phyloP scores from a whole-genome alignment of 2,113 vertebrate species.

The Tautogolabrus adspersus region DNA sequence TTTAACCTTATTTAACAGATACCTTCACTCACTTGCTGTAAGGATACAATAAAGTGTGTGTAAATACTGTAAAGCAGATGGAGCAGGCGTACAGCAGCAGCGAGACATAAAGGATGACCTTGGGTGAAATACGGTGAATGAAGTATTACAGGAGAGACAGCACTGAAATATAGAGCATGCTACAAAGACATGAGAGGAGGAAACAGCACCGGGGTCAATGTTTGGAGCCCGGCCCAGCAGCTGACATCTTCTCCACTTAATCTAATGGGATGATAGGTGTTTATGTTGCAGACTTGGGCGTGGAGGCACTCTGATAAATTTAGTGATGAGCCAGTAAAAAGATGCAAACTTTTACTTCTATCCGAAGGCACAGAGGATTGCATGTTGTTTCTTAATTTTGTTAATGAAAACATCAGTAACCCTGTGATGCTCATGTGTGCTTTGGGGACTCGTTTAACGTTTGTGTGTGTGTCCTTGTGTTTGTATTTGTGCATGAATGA shows the following conservation, averaged over 20 bases:
- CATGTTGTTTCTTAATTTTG: background rate
- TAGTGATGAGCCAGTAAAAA: constrained; percentile 53
- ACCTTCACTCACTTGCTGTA: constrained; percentile 1
- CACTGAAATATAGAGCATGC: constrained; percentile 28
- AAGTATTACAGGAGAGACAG: constrained; percentile 35
- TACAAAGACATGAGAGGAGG: constrained; percentile 28
- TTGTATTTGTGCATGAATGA: constrained; percentile 55
- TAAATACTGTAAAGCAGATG: constrained; percentile 4
- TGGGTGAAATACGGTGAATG: constrained; percentile 50
- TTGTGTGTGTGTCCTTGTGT: constrained; percentile 51
- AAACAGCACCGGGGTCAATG: constrained; percentile 53
- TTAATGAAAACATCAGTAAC: constrained; percentile 1
- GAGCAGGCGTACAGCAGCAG: constrained; percentile 29
- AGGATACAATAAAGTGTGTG: constrained; percentile 34
- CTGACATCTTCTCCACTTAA: constrained; percentile 65
- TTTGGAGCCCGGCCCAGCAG: constrained; percentile 49
- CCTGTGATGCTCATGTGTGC: constrained; percentile 7
- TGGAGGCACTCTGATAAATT: constrained; percentile 16
- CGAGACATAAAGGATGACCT: constrained; percentile 52
- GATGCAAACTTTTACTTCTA: constrained; percentile 1
- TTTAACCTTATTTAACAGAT: constrained; percentile 35
- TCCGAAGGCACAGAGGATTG: background rate
- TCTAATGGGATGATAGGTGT: constrained; percentile 65
- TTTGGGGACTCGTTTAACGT: constrained; percentile 36
- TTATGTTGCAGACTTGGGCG: constrained; percentile 38